Evolutionary conservation across 2,113 vertebrate genomes (phyloP).

Genomic region (Thunnus maccoyii): DNA sequence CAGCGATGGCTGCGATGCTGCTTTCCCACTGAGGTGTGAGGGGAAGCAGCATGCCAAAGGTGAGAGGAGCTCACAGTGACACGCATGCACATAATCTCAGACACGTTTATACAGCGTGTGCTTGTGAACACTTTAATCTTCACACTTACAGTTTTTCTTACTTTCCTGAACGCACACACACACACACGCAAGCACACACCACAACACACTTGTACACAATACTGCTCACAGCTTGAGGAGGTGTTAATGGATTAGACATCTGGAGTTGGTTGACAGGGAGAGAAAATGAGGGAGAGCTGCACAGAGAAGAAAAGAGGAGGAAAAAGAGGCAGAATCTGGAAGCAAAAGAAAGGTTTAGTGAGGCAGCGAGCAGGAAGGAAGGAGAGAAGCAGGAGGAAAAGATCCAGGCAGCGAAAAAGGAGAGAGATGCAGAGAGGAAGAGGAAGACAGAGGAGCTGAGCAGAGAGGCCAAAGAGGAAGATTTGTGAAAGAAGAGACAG

Average conservation of each 20-base stretch:
- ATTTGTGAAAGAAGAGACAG: conserved; percentile 57
- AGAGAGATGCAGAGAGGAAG: conserved; percentile 46
- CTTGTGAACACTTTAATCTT: conserved; percentile 68
- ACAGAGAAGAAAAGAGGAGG: conserved; percentile 54
- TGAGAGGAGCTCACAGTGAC: conserved; percentile 76
- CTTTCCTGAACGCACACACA: conserved; percentile 50
- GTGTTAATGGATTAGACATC: conserved; percentile 89
- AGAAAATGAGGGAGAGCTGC: conserved; percentile 74
- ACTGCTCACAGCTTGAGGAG: conserved; percentile 81
- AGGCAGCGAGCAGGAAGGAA: conserved; percentile 62
- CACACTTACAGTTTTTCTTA: conserved; percentile 62
- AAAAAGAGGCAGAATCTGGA: conserved; percentile 57
- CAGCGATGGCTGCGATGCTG: conserved; percentile 70
- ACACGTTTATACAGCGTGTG: conserved; percentile 59
- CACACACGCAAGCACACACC: conserved; percentile 27
- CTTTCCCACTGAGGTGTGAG: conserved; percentile 79
- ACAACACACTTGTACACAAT: conserved; percentile 71
- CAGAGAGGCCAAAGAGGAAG: conserved; percentile 51
- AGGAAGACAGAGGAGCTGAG: conserved; percentile 58
- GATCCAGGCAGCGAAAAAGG: conserved; percentile 46
- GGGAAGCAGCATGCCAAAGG: conserved; percentile 75
- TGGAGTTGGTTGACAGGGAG: conserved; percentile 85
- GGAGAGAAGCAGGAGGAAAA: conserved; percentile 43
- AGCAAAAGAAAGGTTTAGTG: conserved; percentile 61
- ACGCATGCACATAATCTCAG: conserved; percentile 69